A percentile compares a stretch with the other conserved stretches of the same genome.
Evolutionary conservation across 2,113 vertebrate species (phyloP).

Genomic region (Notarius lentiginosus): DNA sequence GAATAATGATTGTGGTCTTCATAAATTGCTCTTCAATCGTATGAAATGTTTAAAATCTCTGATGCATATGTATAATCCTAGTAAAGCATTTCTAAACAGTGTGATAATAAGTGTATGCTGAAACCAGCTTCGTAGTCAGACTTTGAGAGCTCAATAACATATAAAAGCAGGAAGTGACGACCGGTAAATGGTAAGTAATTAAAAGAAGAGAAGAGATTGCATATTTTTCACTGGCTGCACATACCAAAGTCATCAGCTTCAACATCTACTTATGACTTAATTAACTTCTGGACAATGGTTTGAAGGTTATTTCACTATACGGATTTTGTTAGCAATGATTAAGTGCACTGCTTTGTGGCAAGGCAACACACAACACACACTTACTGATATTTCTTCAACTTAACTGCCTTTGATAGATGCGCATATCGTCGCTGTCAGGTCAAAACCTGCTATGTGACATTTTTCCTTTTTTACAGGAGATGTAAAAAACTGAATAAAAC

Average conservation of each 20-base stretch:
- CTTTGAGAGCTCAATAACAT: not conserved
- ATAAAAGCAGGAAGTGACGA: not conserved
- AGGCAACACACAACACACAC: not conserved
- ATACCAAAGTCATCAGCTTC: not conserved
- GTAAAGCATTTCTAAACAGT: not conserved
- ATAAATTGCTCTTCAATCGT: not conserved
- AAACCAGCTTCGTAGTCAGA: not conserved
- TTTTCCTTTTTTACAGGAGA: no score
- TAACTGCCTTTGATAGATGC: no score
- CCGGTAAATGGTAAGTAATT: not conserved
- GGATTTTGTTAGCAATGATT: not conserved
- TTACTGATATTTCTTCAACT: not conserved
- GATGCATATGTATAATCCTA: not conserved
- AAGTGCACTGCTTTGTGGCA: not conserved
- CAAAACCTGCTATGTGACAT: no score
- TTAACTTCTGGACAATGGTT: not conserved
- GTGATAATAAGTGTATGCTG: not conserved
- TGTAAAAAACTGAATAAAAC: no score
- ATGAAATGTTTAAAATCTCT: not conserved
- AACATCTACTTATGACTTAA: not conserved
- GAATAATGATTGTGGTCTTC: not conserved
- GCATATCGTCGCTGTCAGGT: no score
- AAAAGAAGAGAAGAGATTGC: not conserved
- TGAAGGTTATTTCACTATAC: not conserved
- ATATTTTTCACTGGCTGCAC: not conserved